Evolutionary conservation across 2,888 invertebrate genomes (phyloP), one percentile per base, ranked within the genome.

Genomic region (Microctonus brassicae): DNA sequence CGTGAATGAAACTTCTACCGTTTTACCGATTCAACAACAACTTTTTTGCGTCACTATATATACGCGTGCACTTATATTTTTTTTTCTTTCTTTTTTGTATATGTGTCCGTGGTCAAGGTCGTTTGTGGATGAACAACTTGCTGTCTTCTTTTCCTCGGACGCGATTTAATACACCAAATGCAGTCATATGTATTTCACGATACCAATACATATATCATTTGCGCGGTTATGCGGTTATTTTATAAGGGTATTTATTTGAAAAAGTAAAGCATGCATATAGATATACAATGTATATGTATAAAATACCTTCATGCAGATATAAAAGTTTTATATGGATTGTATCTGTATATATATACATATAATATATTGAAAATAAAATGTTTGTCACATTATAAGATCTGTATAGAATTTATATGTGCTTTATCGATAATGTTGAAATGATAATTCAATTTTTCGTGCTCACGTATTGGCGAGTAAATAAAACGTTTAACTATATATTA

Each of bases 21-120:
- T 65, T 36, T 65, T 24, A 9, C 47, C 39, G 22, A 64, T 52
- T n/a, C 47, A 58, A 68, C 36, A 55, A 42, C 63, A 69, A 53
- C 33, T 71, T 66, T 66, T 66, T 61, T 66, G 24, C 34, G 9
- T 61, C 52, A 52, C 64, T 53, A 17, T 55, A 17, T 55, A 58
- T 58, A 58, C 26, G 22, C 52, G 22, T 29, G 34, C 55, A 36
- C 55, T 66, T 66, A 55, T 66, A 42, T n/a, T n/a, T 67, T 55
- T 34, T 34, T 61, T 36, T 71, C 65, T 61, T 36, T 71, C 65
- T 65, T 33, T 39, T 24, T 22, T 47, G n/a, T 34, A 34, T 34
- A 34, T 67, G 71, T 71, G 67, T 67, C 71, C 67, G 71, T 71
- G 71, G 71, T 71, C 71, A 71, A 71, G 71, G 71, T 61, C 62